phyloP scores from a whole-genome alignment of 2,888 invertebrate genomes.

The Parapristionchus giblindavisi region DNA sequence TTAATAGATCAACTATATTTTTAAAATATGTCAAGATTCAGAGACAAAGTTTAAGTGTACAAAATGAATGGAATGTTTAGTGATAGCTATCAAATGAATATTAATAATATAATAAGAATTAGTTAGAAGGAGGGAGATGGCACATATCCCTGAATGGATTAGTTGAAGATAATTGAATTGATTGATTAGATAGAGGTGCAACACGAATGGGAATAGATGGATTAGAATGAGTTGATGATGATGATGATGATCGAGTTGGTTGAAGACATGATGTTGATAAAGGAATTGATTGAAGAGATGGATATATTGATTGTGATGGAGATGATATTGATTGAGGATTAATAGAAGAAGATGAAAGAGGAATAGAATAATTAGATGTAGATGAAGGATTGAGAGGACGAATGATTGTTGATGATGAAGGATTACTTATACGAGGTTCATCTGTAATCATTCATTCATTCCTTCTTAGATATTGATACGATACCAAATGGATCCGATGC shows the following conservation, averaged over 20 bases:
- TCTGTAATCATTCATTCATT: too few species aligned
- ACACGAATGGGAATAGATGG: not conserved
- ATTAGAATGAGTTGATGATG: not conserved
- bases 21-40: not conserved
- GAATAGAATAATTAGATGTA: too few species aligned
- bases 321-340: too few species aligned
- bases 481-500: slow-evolving; percentile 21
- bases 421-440: too few species aligned
- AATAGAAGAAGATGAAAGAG: not conserved
- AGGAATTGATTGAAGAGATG: not conserved
- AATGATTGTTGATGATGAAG: too few species aligned
- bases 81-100: too few species aligned
- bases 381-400: too few species aligned
- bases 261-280: too few species aligned
- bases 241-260: too few species aligned
- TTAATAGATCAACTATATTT: not conserved
- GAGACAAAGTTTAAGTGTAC: not conserved
- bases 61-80: not conserved
- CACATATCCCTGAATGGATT: slow-evolving; percentile 10
- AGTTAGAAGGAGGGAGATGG: slow-evolving; percentile 4
- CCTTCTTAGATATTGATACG: not conserved
- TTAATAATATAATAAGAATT: not conserved
- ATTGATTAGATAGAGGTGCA: not conserved
- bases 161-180: not conserved
- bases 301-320: not conserved